Base-by-base conservation (phyloP, 2,888 invertebrate species). In the Osmoderma eremita region DNA sequence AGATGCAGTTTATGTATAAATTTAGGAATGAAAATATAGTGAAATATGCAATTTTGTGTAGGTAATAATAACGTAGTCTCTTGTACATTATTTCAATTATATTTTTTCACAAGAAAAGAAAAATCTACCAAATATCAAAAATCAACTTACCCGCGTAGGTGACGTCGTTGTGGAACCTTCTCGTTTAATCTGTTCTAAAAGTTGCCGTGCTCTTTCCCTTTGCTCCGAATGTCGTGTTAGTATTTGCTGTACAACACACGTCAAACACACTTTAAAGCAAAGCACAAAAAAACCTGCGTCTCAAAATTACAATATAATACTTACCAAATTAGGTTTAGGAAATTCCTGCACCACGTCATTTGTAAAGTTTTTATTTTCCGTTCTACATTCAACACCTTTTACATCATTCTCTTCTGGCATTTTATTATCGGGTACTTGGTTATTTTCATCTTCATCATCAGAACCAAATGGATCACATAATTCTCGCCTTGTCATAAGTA, bases 401-500 rank as follows among this genome's bases (percentile, higher is more conserved):
- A 70, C 51, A n/a, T 70, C 78, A 65, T 78, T 80, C 2, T 71
- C 69, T 70, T 79, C 78, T 36, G 71, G 70, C 48, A 69, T 62
- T 62, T 75, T 72, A 58, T 75, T 75, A 66, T 75, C 68, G 61
- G 62, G 42, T 61, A 65, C 15, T 67, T 17, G 17, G n/a, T 8
- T 48, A 36, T 8, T 42, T 22, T 56, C 68, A 58, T 93, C 93
- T 67, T 92, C 93, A 17, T 94, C 94, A 76, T 95, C 94, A 24
- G 95, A 95, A 54, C 94, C 95, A 82, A 95, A 94, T 0, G 95
- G 95, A 84, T 96, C 95, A 4, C 90, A 90, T 71, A 93, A 84
- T 80, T 95, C 93, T 63, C 93, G 88, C 72, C 93, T 87, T 0
- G 94, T 94, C 94, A 95, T 94, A 73, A 94, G 83, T 75, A 78